Conservation (phyloP, 2,888 invertebrate genomes). For the Leptinotarsa tumamoca region DNA sequence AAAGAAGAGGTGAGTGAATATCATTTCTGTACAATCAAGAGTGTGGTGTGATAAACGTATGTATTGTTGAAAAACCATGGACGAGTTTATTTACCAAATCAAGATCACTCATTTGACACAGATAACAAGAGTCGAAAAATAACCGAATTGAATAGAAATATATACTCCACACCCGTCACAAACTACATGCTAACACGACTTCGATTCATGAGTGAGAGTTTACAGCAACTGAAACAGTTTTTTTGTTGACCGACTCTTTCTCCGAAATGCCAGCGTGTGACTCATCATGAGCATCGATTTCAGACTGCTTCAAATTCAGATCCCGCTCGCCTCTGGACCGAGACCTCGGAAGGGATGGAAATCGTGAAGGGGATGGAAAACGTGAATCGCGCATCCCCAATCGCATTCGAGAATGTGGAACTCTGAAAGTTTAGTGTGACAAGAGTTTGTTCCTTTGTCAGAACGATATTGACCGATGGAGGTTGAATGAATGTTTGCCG, state of each 20-base stretch:
- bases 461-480: conserved; percentile 4
- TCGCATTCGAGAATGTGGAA: conserved; percentile 12
- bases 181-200: background rate
- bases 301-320: conserved; percentile 32
- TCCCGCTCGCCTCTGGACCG: conserved; percentile 32
- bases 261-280: background rate
- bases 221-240: background rate
- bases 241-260: conserved; percentile 4
- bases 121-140: background rate
- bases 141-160: background rate
- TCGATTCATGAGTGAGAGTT: background rate
- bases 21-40: conserved; percentile 25
- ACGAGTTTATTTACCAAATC: conserved; percentile 25
- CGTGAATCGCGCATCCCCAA: conserved; percentile 32
- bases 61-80: background rate
- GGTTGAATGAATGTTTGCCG: conserved; percentile 17
- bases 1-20: background rate
- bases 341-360: conserved; percentile 33
- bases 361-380: background rate
- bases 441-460: conserved; percentile 15
- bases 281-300: conserved; percentile 27
- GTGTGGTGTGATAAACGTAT: background rate
- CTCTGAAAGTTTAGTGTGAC: conserved; percentile 2
- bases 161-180: background rate
- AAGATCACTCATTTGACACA: conserved; percentile 22